Evolutionary conservation across 2,797 vertebrate genomes (phyloP).

Genomic region (Jordanella pulchra): DNA sequence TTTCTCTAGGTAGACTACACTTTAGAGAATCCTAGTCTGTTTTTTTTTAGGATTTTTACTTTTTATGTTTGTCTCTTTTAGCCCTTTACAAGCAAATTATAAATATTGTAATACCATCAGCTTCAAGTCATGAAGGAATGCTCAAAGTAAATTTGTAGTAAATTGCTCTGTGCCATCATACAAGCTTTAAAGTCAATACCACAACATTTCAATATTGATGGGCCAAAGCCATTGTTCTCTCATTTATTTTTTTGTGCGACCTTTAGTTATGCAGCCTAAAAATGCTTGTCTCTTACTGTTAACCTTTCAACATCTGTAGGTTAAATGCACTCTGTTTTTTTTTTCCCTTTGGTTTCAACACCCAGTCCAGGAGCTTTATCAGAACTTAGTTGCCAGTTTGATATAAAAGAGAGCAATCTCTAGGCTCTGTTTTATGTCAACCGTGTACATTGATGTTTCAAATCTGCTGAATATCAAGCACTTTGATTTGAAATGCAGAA

Average conservation of each 20-base stretch:
- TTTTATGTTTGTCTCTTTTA: not conserved
- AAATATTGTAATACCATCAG: not conserved
- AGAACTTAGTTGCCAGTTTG: not conserved
- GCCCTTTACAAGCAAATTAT: not conserved
- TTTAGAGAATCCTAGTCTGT: not conserved
- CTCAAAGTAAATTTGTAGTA: not conserved
- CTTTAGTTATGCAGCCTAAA: not conserved
- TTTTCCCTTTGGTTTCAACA: not conserved
- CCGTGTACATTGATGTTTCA: constrained; percentile 5
- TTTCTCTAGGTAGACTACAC: not conserved
- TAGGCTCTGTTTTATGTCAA: not conserved
- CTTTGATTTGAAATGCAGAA: constrained; percentile 61
- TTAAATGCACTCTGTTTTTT: not conserved
- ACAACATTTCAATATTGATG: not conserved
- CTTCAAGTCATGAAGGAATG: not conserved
- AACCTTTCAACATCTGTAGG: not conserved
- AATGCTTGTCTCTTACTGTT: not conserved
- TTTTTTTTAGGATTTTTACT: not conserved
- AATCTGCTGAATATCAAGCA: constrained; percentile 38
- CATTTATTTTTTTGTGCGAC: not conserved
- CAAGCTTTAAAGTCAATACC: not conserved
- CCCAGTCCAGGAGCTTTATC: not conserved
- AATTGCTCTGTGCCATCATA: not conserved
- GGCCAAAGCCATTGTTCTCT: not conserved
- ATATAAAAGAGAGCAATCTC: not conserved